Evolutionary conservation across 1,140 invertebrate genomes (phyloP), one percentile per base, ranked within the genome.

Genomic region (Nixonia krombeini): DNA sequence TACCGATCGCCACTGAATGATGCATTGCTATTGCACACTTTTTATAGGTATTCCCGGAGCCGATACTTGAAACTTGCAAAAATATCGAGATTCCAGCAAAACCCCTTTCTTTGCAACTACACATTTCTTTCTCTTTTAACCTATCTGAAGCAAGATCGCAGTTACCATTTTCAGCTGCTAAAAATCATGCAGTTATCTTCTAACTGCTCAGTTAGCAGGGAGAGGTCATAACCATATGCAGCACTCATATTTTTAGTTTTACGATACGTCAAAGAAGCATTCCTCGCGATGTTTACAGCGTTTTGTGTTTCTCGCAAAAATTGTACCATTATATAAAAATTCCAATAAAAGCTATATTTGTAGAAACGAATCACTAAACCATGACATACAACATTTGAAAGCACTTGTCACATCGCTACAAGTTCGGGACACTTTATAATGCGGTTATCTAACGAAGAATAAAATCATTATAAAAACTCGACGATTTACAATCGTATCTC

Each of bases 1-100:
- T 41, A 23, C 50, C 50, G 37, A 61, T 64, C 41, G 56, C 67
- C 61, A 57, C 61, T 52, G 55, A 70, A 64, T 65, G 67, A 70
- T 70, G 61, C 55, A 69, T 69, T 58, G 53, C 52, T 44, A 52
- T 62, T 49, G 47, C 53, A 29, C 38, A 21, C 49, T 53, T 58
- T 69, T 69, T 63, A 58, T 59, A 55, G 53, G 42, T 56, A 45
- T 67, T 67, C 56, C 45, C 16, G 26, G 56, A 67, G 56, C 45
- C 64, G 57, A 59, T 67, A 67, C 50, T 59, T 50, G 53, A 55
- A 49, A 62, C 18, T 53, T 17, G 45, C 58, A 69, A 63, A 63
- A 69, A 63, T 59, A 18, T 15, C 12, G 28, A 10, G 17, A 49
- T 53, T 53, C 55, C 38, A 23, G 13, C 21, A 0, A 55, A 55